These are phyloP conservation scores for Azorinus chamasolen DNA, from an alignment of 2,888 invertebrate genomes.

Conservation along the genomic window DNA sequence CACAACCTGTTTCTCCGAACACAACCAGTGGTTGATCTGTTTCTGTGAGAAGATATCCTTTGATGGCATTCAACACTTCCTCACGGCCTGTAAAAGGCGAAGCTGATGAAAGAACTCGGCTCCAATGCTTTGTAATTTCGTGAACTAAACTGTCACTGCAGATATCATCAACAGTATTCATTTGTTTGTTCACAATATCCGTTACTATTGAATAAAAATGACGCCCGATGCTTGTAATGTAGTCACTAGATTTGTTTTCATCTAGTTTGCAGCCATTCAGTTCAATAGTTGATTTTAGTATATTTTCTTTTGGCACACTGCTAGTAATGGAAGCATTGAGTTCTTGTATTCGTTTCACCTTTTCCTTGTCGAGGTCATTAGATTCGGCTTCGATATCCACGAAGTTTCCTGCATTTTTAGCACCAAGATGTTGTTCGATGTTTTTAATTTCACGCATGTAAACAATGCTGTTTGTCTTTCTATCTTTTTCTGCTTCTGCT, in stretches of 20 bases:
- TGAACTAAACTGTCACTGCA: slow-evolving; percentile 70
- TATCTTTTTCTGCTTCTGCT: slow-evolving; percentile 19
- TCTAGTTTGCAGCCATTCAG: slow-evolving; percentile 55
- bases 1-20: slow-evolving; percentile 75
- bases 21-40: slow-evolving; percentile 79
- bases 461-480: slow-evolving; percentile 65
- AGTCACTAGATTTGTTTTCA: slow-evolving; percentile 61
- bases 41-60: slow-evolving; percentile 72
- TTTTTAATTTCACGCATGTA: slow-evolving; percentile 62
- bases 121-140: slow-evolving; percentile 76
- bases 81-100: slow-evolving; percentile 71
- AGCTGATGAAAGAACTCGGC: slow-evolving; percentile 55
- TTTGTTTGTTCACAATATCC: slow-evolving; percentile 68
- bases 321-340: slow-evolving; percentile 28
- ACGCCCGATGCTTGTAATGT: slow-evolving; percentile 66
- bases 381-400: slow-evolving; percentile 44
- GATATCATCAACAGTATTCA: slow-evolving; percentile 51
- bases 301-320: slow-evolving; percentile 39
- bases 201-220: slow-evolving; percentile 72
- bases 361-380: slow-evolving; percentile 21
- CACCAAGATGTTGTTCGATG: slow-evolving; percentile 51
- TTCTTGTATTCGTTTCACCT: slow-evolving; percentile 15
- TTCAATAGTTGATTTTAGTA: slow-evolving; percentile 46
- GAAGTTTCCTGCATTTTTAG: slow-evolving; percentile 57
- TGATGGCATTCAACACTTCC: slow-evolving; percentile 68